A percentile compares a stretch with the other conserved stretches of the same genome.
phyloP scores from a whole-genome alignment of 1,140 invertebrate species.

The Ptiloglossa arizonensis region DNA sequence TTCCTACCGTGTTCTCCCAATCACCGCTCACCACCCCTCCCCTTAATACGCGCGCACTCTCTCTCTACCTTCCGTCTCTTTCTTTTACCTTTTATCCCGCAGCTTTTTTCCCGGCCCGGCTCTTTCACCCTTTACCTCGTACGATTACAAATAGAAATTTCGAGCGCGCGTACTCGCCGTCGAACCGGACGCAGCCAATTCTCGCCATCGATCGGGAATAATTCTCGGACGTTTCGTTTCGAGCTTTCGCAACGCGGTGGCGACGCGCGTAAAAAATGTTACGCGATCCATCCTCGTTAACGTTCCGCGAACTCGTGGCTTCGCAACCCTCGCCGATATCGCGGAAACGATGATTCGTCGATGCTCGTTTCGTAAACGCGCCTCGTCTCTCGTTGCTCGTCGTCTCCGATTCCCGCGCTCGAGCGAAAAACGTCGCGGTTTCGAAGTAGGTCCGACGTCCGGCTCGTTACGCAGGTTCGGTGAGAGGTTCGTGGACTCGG shows the following conservation, averaged over 20 bases:
- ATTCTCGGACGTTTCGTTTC: slow-evolving; percentile 6
- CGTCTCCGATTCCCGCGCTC: no score
- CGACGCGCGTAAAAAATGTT: no score
- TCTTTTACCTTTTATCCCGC: not conserved
- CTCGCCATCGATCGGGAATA: slow-evolving; percentile 32
- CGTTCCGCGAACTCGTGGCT: no score
- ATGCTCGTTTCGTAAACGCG: no score
- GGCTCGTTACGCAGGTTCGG: no score
- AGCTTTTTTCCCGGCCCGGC: not conserved
- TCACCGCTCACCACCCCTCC: not conserved
- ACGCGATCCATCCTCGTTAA: no score
- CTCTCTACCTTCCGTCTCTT: not conserved
- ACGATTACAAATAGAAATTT: slow-evolving; percentile 53
- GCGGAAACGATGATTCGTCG: no score
- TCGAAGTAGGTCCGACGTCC: no score
- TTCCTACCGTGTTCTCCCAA: slow-evolving; percentile 26
- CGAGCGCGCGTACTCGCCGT: not conserved
- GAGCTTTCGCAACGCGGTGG: not conserved
- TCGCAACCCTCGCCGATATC: no score
- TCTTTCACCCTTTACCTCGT: slow-evolving; percentile 23
- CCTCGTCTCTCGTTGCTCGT: no score
- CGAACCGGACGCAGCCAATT: slow-evolving; percentile 18
- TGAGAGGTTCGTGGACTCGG: no score
- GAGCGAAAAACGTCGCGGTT: no score
- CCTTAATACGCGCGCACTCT: not conserved